phyloP scores from a whole-genome alignment of 2,888 invertebrate genomes.

The Thereva unica region DNA sequence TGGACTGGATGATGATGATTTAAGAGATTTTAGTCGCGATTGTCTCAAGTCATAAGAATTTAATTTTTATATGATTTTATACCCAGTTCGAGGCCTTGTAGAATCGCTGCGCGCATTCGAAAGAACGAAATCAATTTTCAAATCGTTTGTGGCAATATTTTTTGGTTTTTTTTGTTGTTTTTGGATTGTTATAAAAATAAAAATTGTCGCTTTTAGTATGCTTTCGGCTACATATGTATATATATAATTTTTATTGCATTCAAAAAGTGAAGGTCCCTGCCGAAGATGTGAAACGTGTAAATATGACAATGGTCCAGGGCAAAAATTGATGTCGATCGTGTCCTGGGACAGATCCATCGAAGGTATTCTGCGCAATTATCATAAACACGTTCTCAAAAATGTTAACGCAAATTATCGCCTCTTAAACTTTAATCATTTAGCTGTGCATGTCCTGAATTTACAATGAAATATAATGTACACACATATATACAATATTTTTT shows the following conservation, averaged over 20 bases:
- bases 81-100: conserved; percentile 4
- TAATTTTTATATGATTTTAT: conserved; percentile 23
- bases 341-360: no score
- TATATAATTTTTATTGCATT: not conserved
- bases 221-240: not conserved
- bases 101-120: not conserved
- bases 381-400: conserved; percentile 32
- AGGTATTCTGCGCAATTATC: conserved; percentile 8
- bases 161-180: not conserved
- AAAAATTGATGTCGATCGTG: conserved; percentile 3
- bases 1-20: conserved; percentile 35
- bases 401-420: conserved; percentile 34
- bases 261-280: not conserved
- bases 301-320: conserved; percentile 33
- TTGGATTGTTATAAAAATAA: not conserved
- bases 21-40: conserved; percentile 37
- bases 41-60: conserved; percentile 32
- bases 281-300: conserved; percentile 32
- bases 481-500: not conserved
- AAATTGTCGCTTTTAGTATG: not conserved
- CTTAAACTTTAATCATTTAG: conserved; percentile 5
- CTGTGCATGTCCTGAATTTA: conserved; percentile 14
- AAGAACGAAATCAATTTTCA: conserved; percentile 23
- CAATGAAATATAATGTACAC: conserved; percentile 1
- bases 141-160: conserved; percentile 1